Evolutionary conservation across 1,140 invertebrate genomes (phyloP), one percentile per base, ranked within the genome.

Genomic region (Papilio helenus): DNA sequence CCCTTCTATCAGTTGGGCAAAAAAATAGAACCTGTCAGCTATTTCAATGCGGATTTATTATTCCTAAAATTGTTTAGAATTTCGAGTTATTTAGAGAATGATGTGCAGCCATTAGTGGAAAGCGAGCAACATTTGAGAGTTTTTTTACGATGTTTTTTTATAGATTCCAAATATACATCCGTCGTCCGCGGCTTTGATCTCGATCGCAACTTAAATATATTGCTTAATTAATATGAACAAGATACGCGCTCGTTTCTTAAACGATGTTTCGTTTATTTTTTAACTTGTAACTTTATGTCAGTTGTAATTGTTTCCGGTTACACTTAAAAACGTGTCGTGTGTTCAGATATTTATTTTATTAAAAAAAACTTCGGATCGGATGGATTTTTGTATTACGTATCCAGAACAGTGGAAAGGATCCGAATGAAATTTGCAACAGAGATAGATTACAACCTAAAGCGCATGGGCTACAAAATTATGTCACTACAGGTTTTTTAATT

Each of bases 211-310:
- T 77, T 61, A 77, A 77, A 61, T 61, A 77, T 61, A 77, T 77
- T 77, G 76, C 55, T 61, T 77, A 77, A 77, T 77, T 77, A 77
- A 77, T 61, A 20, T 65, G n/a, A 65, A 77, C 51, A 55, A 76
- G 49, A 23, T 76, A 51, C 23, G 34, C 8, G 58, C 39, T 77
- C 76, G 26, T 61, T 77, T 16, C 58, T 77, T 65, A 77, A 77
- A 61, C 51, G 74, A 58, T 76, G 55, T 26, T 29, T 61, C 29
- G 18, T 42, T 77, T 74, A n/a, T 46, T 46, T 44, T 39, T 77
- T 61, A 14, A 23, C 46, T 51, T 29, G 73, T 76, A 29, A 34
- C 73, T 55, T 34, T 18, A 8, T 29, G 44, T 55, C 26, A 18
- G n/a, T 58, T 55, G 46, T 34, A 51, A 76, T 76, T 55, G 26